Evolutionary conservation across 2,888 invertebrate species (phyloP).

Genomic region (Gymnosoma rotundatum): DNA sequence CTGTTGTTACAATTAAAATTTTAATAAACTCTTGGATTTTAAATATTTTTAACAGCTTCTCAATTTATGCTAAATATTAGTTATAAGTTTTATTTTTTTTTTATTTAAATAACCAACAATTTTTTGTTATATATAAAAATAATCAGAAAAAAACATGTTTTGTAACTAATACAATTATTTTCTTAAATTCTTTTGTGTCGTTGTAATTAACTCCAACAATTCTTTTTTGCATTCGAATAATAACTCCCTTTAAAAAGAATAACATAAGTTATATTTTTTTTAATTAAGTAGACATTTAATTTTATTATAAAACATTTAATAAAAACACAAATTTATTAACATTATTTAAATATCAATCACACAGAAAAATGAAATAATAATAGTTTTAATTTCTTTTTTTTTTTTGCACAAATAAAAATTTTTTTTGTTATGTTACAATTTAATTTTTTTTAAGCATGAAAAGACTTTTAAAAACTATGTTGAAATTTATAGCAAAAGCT

Average conservation of each 20-base stretch:
- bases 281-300: conserved; percentile 32
- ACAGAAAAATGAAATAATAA: conserved; percentile 63
- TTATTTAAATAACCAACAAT: background rate
- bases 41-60: conserved; percentile 20
- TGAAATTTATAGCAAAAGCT: background rate
- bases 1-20: background rate
- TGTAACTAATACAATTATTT: conserved; percentile 51
- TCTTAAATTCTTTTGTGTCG: conserved; percentile 37
- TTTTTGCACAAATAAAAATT: conserved; percentile 75
- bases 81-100: conserved; percentile 23
- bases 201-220: conserved; percentile 59
- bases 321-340: conserved; percentile 7
- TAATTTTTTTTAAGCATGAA: conserved; percentile 12
- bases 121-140: background rate
- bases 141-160: background rate
- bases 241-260: conserved; percentile 3
- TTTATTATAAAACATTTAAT: background rate
- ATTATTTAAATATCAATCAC: conserved; percentile 22
- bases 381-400: conserved; percentile 67
- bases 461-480: background rate
- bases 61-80: conserved; percentile 49
- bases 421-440: conserved; percentile 21
- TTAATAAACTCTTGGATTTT: background rate
- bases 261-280: conserved; percentile 20
- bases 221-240: background rate